phyloP scores from a whole-genome alignment of 1,140 invertebrate genomes.

The Palaemon carinicauda region DNA sequence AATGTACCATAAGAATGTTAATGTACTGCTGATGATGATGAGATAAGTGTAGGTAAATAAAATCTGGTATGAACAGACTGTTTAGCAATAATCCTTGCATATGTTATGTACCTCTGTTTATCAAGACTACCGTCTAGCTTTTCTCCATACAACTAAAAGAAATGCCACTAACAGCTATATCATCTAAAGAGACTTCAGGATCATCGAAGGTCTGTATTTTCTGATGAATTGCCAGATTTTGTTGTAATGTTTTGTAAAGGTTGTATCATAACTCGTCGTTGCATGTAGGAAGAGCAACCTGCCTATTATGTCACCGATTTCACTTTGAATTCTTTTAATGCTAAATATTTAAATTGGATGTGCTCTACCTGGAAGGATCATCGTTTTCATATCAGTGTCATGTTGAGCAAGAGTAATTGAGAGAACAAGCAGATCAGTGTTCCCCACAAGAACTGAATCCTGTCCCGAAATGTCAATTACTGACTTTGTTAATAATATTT shows the following conservation, averaged over 20 bases:
- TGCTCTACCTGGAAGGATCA: slow-evolving; percentile 29
- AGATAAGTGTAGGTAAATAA: neutral
- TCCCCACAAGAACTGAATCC: no score
- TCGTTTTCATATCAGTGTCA: slow-evolving; percentile 9
- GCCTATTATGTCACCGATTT: slow-evolving; percentile 16
- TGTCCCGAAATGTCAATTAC: no score
- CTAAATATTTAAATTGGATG: slow-evolving; percentile 12
- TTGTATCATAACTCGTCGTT: slow-evolving; percentile 28
- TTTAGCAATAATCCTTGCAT: neutral
- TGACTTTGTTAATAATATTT: no score
- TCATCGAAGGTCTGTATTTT: no score
- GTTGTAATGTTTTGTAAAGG: slow-evolving; percentile 28
- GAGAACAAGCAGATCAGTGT: no score
- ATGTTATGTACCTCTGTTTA: no score
- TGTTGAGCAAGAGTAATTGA: slow-evolving; percentile 41
- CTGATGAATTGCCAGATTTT: slow-evolving; percentile 6
- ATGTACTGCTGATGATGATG: neutral
- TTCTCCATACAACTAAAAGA: no score
- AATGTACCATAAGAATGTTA: slow-evolving; percentile 7
- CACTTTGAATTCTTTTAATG: slow-evolving; percentile 12
- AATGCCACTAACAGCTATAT: neutral
- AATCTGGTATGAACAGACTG: neutral
- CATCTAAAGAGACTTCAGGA: slow-evolving; percentile 7
- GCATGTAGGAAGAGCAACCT: slow-evolving; percentile 40
- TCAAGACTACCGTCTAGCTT: no score